phyloP scores from a whole-genome alignment of 2,888 invertebrate species.

The Acronicta aceris region DNA sequence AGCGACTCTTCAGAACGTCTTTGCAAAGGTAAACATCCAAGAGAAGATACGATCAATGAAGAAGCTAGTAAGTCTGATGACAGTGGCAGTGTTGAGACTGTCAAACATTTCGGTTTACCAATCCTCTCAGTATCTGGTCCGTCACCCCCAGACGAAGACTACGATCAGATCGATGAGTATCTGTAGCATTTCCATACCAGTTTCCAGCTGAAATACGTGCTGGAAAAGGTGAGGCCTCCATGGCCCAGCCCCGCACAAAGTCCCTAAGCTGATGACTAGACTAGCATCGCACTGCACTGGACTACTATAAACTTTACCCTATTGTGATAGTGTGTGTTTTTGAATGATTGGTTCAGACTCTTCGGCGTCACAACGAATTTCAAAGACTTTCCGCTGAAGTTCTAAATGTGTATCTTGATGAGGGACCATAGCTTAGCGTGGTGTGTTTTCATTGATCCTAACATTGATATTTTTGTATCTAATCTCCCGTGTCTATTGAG shows the following conservation, averaged over 20 bases:
- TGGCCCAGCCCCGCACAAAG: constrained; percentile 84
- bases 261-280: constrained; percentile 71
- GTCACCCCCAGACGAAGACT: constrained; percentile 93
- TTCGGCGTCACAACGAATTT: constrained; percentile 74
- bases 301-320: constrained; percentile 61
- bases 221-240: constrained; percentile 84
- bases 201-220: constrained; percentile 87
- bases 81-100: constrained; percentile 86
- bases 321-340: constrained; percentile 66
- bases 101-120: constrained; percentile 92
- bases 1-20: constrained; percentile 87
- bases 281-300: constrained; percentile 65
- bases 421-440: constrained; percentile 82
- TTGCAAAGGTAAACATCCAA: constrained; percentile 77
- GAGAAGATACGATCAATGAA: constrained; percentile 85
- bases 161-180: constrained; percentile 90
- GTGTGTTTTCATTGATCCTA: constrained; percentile 74
- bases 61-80: constrained; percentile 83
- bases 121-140: constrained; percentile 94
- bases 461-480: constrained; percentile 71
- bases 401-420: constrained; percentile 77
- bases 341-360: constrained; percentile 51
- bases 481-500: constrained; percentile 69
- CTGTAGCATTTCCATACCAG: constrained; percentile 89
- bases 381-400: constrained; percentile 66